Percentiles rank a stretch among this genome's conserved stretches.
phyloP scores from a whole-genome alignment of 2,113 vertebrate species.

The Ictalurus furcatus region DNA sequence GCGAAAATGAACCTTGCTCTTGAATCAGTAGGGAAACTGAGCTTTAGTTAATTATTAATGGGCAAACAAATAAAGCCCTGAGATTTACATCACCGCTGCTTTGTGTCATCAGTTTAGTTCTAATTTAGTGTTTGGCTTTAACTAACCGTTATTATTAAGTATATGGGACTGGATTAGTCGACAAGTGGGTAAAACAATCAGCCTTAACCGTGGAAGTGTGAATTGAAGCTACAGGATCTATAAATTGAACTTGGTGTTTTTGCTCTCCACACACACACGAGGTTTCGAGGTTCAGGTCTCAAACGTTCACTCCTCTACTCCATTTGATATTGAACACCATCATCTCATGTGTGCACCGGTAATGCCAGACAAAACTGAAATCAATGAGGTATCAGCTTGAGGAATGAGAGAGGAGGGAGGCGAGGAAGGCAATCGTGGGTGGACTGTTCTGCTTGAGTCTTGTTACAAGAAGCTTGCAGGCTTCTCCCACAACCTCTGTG shows the following conservation, averaged over 20 bases:
- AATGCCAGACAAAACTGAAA: conserved; percentile 43
- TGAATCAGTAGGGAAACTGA: background rate
- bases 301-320: conserved; percentile 20
- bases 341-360: conserved; percentile 32
- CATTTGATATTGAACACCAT: conserved; percentile 31
- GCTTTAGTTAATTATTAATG: conserved; percentile 25
- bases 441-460: background rate
- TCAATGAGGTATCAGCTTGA: conserved; percentile 36
- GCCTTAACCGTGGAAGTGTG: background rate
- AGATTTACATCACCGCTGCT: background rate
- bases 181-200: too few relatives aligned
- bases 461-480: background rate
- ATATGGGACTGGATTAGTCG: background rate
- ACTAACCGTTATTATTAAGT: background rate
- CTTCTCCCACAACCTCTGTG: background rate
- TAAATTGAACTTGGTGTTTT: background rate
- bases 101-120: background rate
- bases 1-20: background rate
- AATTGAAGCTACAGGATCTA: background rate
- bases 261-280: background rate
- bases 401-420: conserved; percentile 8
- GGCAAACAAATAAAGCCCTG: background rate
- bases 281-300: background rate
- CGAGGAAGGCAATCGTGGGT: background rate
- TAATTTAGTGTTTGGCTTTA: background rate